These are phyloP conservation scores for Sebastes schlegelii DNA, from an alignment of 2,113 vertebrate species.

Conservation along the genomic window DNA sequence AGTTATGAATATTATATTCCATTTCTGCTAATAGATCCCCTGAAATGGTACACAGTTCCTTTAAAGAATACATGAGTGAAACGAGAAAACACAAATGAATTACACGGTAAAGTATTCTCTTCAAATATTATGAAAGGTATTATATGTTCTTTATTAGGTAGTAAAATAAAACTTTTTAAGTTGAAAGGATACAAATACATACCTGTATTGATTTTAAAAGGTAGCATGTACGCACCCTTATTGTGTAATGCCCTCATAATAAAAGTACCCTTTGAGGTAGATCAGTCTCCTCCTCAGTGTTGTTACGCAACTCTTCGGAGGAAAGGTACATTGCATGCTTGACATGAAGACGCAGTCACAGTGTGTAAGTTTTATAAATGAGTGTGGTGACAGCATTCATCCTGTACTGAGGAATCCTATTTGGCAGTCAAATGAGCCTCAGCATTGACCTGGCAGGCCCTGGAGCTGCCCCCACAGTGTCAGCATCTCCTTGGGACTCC, in stretches of 20 bases:
- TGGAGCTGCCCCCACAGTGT: constrained; percentile 79
- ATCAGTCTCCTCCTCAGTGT: constrained; percentile 31
- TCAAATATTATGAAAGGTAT: neutral
- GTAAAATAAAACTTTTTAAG: constrained; percentile 21
- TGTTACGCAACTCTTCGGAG: neutral
- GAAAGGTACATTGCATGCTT: constrained; percentile 16
- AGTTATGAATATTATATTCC: no score
- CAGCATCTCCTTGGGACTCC: constrained; percentile 83
- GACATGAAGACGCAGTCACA: neutral
- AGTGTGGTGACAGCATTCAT: constrained; percentile 8
- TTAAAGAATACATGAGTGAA: neutral
- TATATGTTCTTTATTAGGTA: neutral
- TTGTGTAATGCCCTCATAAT: constrained; percentile 8
- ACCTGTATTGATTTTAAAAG: neutral
- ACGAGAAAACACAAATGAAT: neutral
- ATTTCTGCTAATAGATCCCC: no score
- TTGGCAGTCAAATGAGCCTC: constrained; percentile 72
- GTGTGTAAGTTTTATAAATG: constrained; percentile 2
- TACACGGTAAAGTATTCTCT: neutral
- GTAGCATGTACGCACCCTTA: neutral
- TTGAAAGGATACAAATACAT: constrained; percentile 13
- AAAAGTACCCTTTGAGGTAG: constrained; percentile 57
- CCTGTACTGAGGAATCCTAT: constrained; percentile 34
- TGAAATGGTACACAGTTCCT: no score
- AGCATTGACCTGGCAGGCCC: constrained; percentile 59